Evolutionary conservation across 1,140 invertebrate species (phyloP).

Genomic region (Spodoptera litura): DNA sequence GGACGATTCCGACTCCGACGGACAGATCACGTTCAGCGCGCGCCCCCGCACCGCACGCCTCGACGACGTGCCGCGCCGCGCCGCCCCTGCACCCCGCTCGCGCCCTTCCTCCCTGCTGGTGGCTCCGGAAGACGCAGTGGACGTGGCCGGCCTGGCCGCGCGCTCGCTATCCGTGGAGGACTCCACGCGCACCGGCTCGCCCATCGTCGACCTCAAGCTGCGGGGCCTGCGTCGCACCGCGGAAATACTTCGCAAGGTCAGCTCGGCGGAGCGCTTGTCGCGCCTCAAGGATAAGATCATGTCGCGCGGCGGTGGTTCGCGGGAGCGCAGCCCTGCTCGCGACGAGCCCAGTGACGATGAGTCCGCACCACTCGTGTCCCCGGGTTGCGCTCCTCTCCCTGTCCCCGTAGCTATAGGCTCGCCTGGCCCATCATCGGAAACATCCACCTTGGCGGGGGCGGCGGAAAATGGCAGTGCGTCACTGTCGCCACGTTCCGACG

Average conservation of each 20-base stretch:
- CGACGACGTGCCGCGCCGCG: conserved; percentile 48
- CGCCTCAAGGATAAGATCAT: conserved; percentile 78
- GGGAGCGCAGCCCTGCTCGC: conserved; percentile 65
- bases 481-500: conserved; percentile 72
- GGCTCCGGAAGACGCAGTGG: conserved; percentile 57
- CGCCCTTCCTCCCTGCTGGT: conserved; percentile 73
- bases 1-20: conserved; percentile 67
- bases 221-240: conserved; percentile 67
- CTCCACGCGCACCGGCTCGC: conserved; percentile 61
- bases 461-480: conserved; percentile 58
- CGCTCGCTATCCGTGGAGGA: conserved; percentile 72
- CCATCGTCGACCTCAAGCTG: conserved; percentile 65
- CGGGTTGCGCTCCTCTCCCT: conserved; percentile 47
- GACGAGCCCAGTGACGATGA: conserved; percentile 87
- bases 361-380: conserved; percentile 87
- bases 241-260: conserved; percentile 69
- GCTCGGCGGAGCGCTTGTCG: conserved; percentile 75
- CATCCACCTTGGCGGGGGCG: conserved; percentile 45
- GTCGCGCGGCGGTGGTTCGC: conserved; percentile 68
- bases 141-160: conserved; percentile 55
- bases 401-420: conserved; percentile 21
- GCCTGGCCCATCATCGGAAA: conserved; percentile 39
- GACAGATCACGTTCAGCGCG: conserved; percentile 73
- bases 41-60: conserved; percentile 55
- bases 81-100: conserved; percentile 51